Conservation (phyloP, 2,113 vertebrate species). For the Tyto alba region DNA sequence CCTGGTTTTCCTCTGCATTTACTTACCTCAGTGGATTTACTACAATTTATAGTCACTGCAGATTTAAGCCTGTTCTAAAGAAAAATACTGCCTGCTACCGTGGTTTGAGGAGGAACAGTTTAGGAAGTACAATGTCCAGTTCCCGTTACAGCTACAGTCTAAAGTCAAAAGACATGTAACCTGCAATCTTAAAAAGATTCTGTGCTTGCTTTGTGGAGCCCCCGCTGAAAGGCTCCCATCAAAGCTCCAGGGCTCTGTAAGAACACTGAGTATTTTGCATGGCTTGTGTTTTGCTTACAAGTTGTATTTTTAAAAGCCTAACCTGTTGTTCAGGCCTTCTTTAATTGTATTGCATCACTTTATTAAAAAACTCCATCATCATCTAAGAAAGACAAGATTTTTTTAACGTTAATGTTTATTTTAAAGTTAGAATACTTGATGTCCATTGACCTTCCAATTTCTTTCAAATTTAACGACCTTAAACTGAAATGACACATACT, state of each 20-base stretch:
- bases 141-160: neutral
- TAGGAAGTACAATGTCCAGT: neutral
- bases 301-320: neutral
- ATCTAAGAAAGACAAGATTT: neutral
- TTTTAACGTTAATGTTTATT: neutral
- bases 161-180: neutral
- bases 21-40: rapidly evolving
- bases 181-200: neutral
- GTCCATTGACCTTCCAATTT: rapidly evolving
- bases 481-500: neutral
- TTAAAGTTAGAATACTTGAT: neutral
- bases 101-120: neutral
- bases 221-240: neutral
- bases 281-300: neutral
- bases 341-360: neutral
- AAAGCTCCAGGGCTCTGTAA: neutral
- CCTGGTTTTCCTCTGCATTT: neutral
- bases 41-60: rapidly evolving
- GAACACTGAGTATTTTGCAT: neutral
- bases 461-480: neutral
- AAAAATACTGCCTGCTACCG: neutral
- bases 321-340: neutral
- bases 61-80: neutral
- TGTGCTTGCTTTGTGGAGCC: neutral
- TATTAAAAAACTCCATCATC: neutral